Evolutionary conservation across 2,888 invertebrate genomes (phyloP).

Genomic region (Notocelia uddmanniana): DNA sequence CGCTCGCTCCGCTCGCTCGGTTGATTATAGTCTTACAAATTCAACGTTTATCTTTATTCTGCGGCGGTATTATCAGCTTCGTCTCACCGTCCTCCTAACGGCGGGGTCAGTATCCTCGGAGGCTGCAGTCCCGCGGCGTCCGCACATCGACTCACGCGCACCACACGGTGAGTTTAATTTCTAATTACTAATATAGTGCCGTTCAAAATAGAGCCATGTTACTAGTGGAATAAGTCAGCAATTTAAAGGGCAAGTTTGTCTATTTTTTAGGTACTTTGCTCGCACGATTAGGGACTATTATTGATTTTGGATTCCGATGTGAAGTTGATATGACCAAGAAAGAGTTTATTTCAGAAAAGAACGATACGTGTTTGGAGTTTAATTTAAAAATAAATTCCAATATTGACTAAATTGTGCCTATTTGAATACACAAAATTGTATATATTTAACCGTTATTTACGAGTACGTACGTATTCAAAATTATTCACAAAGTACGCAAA

Average conservation of each 20-base stretch:
- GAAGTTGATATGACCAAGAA: too few species aligned
- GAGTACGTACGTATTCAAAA: too few species aligned
- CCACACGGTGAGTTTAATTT: conserved; percentile 24
- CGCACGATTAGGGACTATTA: not conserved
- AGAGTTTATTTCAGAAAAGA: too few species aligned
- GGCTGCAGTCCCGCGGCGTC: conserved; percentile 63
- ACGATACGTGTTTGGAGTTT: too few species aligned
- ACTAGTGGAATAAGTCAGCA: not conserved
- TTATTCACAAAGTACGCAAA: too few species aligned
- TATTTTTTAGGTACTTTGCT: not conserved
- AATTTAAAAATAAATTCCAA: too few species aligned
- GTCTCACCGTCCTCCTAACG: conserved; percentile 36
- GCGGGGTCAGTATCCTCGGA: conserved; percentile 62
- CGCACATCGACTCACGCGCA: conserved; percentile 53
- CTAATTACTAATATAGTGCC: not conserved
- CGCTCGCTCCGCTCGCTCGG: too few species aligned
- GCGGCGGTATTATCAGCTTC: conserved; percentile 51
- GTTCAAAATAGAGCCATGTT: not conserved
- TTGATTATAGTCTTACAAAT: too few species aligned
- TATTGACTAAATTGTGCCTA: too few species aligned
- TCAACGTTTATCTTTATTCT: not conserved
- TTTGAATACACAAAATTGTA: too few species aligned
- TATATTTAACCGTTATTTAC: too few species aligned
- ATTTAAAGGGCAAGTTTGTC: not conserved
- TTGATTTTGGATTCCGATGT: not conserved